Conservation (phyloP, 1,140 invertebrate genomes). For the Apis mellifera region DNA sequence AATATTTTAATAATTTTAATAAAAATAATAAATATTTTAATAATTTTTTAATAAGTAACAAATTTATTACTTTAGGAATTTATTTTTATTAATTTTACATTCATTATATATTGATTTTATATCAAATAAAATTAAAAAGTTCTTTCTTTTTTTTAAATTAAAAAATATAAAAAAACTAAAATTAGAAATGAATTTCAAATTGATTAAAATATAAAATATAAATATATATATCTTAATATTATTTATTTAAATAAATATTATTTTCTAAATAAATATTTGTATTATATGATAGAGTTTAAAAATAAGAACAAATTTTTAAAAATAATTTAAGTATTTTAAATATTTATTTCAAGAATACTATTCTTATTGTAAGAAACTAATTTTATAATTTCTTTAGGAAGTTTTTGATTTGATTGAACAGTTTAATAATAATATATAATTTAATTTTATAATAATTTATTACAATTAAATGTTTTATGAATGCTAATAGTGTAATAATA, state of each 20-base stretch:
- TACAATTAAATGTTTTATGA: slow-evolving; percentile 28
- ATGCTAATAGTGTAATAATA: neutral
- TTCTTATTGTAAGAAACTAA: slow-evolving; percentile 20
- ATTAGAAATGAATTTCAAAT: neutral
- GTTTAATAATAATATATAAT: neutral
- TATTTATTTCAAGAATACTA: slow-evolving; percentile 10
- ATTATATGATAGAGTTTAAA: slow-evolving; percentile 12
- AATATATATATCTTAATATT: neutral
- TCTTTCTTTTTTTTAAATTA: neutral
- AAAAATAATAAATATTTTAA: no score
- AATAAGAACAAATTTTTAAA: neutral
- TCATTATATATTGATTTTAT: neutral
- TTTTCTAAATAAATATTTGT: slow-evolving; percentile 15
- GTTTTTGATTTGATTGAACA: slow-evolving; percentile 16
- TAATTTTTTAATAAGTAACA: neutral
- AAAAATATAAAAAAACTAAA: neutral
- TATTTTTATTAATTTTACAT: neutral
- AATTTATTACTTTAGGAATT: neutral
- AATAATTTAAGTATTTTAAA: neutral
- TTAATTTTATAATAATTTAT: slow-evolving; percentile 24
- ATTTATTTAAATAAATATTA: neutral
- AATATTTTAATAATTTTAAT: neutral
- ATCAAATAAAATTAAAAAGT: neutral
- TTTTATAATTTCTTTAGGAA: slow-evolving; percentile 4
- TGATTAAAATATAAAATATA: neutral